phyloP scores from a whole-genome alignment of 2,797 vertebrate genomes.

The Notolabrus celidotus region DNA sequence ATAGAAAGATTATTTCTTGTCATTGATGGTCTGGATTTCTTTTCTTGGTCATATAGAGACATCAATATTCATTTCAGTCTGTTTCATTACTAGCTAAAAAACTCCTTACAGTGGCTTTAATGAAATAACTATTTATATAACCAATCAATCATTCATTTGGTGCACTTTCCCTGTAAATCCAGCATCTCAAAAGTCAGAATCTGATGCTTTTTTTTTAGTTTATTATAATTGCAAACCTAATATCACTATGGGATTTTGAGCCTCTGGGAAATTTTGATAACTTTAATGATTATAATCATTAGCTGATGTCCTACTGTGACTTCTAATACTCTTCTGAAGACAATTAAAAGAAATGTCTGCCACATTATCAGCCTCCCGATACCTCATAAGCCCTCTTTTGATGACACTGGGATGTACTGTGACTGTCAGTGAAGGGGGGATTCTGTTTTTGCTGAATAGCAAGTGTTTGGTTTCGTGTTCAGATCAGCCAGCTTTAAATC shows the following conservation, averaged over 20 bases:
- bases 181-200: neutral
- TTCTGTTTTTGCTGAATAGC: constrained; percentile 72
- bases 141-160: neutral
- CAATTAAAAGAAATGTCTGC: constrained; percentile 11
- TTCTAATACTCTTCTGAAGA: neutral
- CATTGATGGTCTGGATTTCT: too few relatives aligned
- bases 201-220: neutral
- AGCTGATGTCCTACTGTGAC: neutral
- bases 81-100: too few relatives aligned
- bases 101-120: too few relatives aligned
- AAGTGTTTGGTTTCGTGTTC: constrained; percentile 76
- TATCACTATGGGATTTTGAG: neutral
- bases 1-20: too few relatives aligned
- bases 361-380: constrained; percentile 17
- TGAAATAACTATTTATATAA: neutral
- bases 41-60: too few relatives aligned
- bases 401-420: constrained; percentile 14
- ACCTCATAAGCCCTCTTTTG: constrained; percentile 26
- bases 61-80: too few relatives aligned
- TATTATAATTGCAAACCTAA: neutral
- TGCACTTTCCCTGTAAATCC: neutral
- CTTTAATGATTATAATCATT: neutral
- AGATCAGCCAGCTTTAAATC: constrained; percentile 72
- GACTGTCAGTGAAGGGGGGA: constrained; percentile 42
- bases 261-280: neutral